Base-by-base conservation (phyloP, 2,113 vertebrate species). In the Chroicocephalus ridibundus region DNA sequence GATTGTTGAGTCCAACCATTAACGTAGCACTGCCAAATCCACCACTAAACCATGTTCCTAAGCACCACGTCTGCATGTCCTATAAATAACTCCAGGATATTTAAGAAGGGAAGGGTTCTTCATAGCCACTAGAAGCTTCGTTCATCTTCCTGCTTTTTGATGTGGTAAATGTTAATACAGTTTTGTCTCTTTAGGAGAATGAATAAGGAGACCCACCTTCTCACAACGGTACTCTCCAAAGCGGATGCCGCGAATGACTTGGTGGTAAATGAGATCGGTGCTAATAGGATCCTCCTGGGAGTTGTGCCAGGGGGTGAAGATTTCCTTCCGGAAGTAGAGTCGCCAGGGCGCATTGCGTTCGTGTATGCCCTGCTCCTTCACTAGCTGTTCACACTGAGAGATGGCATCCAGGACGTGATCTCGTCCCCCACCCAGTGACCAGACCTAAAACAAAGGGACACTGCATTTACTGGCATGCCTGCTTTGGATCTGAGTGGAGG, bases 301-400 rank as follows among this genome's bases (percentile, higher is more conserved):
- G 97, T 98, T 97, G 38, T 99, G 99, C 99, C 99, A 99, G 2
- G 99, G 99, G 2, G 98, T 98, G 96, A 99, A 99, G 96, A 99
- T 98, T 93, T 99, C 99, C 96, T 99, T 99, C 19, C 99, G 98
- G 97, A 99, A 99, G 96, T 99, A 98, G 55, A 99, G 97, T 6
- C 99, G 98, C 99, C 99, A 99, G 17, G 99, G 99, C 0, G 99
- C 97, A 2, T 99, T 98, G 81, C 99, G 98, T 62, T 99, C 99
- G 6, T 98, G 98, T 2, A 98, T 98, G 2, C 99, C 99, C 21
- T 74, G 98, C 81, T 98, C 98, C 94, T 96, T 98, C 16, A 98
- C 98, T 12, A 99, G 98, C 96, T 99, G 99, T 90, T 99, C 99
- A 22, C 99, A 99, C 97, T 99, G 99, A 13, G 99, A 99, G 82